phyloP scores from a whole-genome alignment of 2,113 vertebrate genomes.

The Nycticryphes semicollaris region DNA sequence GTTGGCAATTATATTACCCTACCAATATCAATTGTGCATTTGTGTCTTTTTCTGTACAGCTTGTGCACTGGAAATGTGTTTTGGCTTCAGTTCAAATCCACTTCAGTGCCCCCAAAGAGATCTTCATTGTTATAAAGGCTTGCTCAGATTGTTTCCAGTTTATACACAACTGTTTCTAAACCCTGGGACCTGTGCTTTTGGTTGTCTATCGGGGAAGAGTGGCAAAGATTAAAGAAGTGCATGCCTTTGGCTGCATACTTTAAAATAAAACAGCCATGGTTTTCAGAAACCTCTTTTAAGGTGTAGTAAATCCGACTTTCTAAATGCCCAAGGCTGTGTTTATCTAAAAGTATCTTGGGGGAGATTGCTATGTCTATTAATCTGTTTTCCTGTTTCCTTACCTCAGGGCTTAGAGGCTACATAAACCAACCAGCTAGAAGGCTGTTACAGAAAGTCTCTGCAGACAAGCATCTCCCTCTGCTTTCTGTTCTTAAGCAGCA shows the following conservation, averaged over 20 bases:
- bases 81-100: slow-evolving; percentile 70
- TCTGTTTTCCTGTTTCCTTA: slow-evolving; percentile 70
- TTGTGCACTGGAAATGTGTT: slow-evolving; percentile 63
- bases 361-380: slow-evolving; percentile 66
- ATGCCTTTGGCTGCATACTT: slow-evolving; percentile 65
- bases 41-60: slow-evolving; percentile 47
- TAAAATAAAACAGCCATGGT: slow-evolving; percentile 59
- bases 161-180: slow-evolving; percentile 62
- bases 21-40: slow-evolving; percentile 40
- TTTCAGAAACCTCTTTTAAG: slow-evolving; percentile 70
- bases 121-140: slow-evolving; percentile 66
- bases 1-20: slow-evolving; percentile 42
- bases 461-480: slow-evolving; percentile 15
- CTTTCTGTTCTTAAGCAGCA: slow-evolving; percentile 32
- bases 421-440: slow-evolving; percentile 51
- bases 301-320: slow-evolving; percentile 69
- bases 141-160: slow-evolving; percentile 64
- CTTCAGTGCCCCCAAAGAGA: slow-evolving; percentile 66
- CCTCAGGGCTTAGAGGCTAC: slow-evolving; percentile 54
- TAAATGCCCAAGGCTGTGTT: slow-evolving; percentile 70
- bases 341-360: slow-evolving; percentile 70
- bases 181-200: slow-evolving; percentile 32
- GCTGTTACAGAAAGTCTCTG: slow-evolving; percentile 37
- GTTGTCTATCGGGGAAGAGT: slow-evolving; percentile 58
- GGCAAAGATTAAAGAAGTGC: slow-evolving; percentile 70